Evolutionary conservation across 2,113 vertebrate species (phyloP), one percentile per base, ranked within the genome.

Genomic region (Opisthocomus hoazin): DNA sequence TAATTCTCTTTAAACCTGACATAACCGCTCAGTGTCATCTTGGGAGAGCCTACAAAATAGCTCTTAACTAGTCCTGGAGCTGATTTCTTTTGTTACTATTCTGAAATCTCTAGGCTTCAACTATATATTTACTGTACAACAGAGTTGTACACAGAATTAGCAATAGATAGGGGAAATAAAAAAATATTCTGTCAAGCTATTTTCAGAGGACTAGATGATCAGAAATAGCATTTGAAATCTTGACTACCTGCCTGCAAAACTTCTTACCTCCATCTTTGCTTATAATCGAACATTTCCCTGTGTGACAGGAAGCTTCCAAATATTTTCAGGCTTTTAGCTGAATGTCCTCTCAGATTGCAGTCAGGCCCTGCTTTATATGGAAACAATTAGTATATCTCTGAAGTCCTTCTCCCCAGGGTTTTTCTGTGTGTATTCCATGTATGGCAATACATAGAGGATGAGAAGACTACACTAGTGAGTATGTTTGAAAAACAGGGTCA

Each of bases 301-400:
- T 76, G 77, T 94, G 93, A 89, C 92, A 96, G 73, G 70, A 92
- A 87, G 63, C 43, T 90, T 93, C 80, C 82, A 94, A 79, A 82
- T 65, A 81, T 94, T 96, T 84, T 43, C 50, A 69, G 48, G 29
- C 69, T 58, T 41, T 90, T 77, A 78, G 58, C 4, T 85, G 83
- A 93, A 87, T 58, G 51, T 75, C 87, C 66, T 56, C 76, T 94
- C 79, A 64, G 77, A 82, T 75, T 63, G 70, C 88, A 92, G 91
- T 75, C 71, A 17, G 53, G 71, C 53, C 60, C 94, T 83, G 56
- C 91, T 73, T 88, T 96, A 86, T 94, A 86, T 94, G 73, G 91
- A 91, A 96, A 76, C 43, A 92, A 94, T 91, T 94, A 95, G 79
- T 69, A 4, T 53, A 81, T 91, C 88, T 90, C 75, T 86, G 53